Base-by-base conservation (phyloP, 2,888 invertebrate genomes). In the Leptinotarsa tumamoca region DNA sequence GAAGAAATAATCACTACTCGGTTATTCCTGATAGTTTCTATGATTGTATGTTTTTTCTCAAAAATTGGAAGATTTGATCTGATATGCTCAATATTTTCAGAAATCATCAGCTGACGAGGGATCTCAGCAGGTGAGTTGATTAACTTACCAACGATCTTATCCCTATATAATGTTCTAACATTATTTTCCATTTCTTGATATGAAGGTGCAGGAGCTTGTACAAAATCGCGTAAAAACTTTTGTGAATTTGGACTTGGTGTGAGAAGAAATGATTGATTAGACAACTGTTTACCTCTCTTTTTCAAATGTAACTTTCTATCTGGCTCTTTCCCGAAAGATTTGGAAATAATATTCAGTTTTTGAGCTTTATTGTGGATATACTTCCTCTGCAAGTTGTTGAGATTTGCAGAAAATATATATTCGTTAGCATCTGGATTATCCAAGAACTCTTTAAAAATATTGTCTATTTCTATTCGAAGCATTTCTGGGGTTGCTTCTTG, bases 1-100 rank as follows among this genome's bases (percentile, higher is more conserved):
- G 95, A 95, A 4, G 93, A 92, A 27, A 97, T 91, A 80, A 95
- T 92, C 27, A 94, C 87, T n/a, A 94, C 92, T 90, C 94, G 92
- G 84, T 94, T 92, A 21, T 90, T 89, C 69, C 90, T 88, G 68
- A 95, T 91, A 4, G 92, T 90, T 76, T 93, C 90, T 10, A 95
- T 87, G 69, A 97, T 92, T 43, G 92, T 91, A 5, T 93, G 90
- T 68, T 91, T 90, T 81, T 93, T 91, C 58, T 90, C 89, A 87
- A 90, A 93, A 17, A 96, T 92, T 0, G 96, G 95, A 21, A 96
- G 88, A 23, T 90, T 91, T 80, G 93, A 91, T 71, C 94, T 90
- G 80, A 92, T 92, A 80, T 90, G 90, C 90, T 27, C 23, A 1
- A 83, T 77, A 13, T 79, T 78, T 13, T 72, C 51, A 15, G 72